Conservation (phyloP, 2,113 vertebrate species). For the Entomyzon cyanotis region DNA sequence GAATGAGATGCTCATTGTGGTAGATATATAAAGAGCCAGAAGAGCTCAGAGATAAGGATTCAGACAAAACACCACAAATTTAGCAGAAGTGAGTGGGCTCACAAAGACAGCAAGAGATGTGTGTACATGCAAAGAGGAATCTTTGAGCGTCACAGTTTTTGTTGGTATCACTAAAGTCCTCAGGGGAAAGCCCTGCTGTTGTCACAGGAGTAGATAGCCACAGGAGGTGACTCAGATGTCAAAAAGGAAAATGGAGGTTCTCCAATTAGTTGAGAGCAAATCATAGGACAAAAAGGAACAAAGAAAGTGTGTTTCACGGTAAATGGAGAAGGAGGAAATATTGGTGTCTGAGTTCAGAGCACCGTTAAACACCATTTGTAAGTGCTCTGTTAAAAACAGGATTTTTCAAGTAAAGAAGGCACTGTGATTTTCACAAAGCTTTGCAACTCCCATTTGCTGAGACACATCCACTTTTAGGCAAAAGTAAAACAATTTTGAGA, state of each 20-base stretch:
- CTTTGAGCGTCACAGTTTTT: not conserved
- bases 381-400: not conserved
- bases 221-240: not conserved
- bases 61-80: not conserved
- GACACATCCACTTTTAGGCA: not conserved
- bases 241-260: not conserved
- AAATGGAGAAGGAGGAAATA: not conserved
- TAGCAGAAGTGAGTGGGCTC: not conserved
- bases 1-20: not conserved
- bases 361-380: not conserved
- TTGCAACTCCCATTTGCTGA: not conserved
- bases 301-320: not conserved
- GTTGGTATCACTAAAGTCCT: not conserved
- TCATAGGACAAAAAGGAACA: not conserved
- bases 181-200: not conserved
- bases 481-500: not conserved
- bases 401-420: not conserved
- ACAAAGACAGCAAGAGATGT: not conserved
- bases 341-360: not conserved
- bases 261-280: not conserved
- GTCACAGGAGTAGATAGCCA: not conserved
- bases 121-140: not conserved
- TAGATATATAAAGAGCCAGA: not conserved
- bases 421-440: not conserved
- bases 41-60: not conserved